Evolutionary conservation across 1,140 invertebrate genomes (phyloP).

Genomic region (Saccostrea cuccullata): DNA sequence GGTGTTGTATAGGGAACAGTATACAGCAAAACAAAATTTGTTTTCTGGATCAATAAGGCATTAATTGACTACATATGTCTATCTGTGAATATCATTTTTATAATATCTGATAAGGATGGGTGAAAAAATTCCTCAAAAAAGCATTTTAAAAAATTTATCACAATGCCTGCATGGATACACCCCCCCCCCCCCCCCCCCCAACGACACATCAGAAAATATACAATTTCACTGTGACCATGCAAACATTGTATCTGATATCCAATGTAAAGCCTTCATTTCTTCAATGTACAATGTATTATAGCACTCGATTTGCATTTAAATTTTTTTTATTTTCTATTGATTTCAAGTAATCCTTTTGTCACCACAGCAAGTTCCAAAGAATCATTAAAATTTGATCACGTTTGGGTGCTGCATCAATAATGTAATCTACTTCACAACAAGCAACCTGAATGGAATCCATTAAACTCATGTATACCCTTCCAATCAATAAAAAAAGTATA

Average conservation of each 20-base stretch:
- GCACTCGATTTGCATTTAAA: background rate
- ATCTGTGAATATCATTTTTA: too few species aligned
- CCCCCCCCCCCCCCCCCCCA: background rate
- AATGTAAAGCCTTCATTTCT: background rate
- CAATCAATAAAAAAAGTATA: conserved; percentile 4
- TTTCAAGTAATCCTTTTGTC: conserved; percentile 20
- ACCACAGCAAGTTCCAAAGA: background rate
- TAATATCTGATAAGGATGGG: too few species aligned
- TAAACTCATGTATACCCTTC: background rate
- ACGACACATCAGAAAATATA: background rate
- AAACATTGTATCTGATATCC: background rate
- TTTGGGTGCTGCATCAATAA: conserved; percentile 24
- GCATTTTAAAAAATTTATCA: too few species aligned
- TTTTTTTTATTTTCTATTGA: background rate
- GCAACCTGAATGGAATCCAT: background rate
- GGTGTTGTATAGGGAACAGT: too few species aligned
- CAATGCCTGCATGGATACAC: too few species aligned
- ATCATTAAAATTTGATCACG: conserved; percentile 29
- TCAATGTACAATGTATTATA: background rate
- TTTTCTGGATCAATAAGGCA: too few species aligned
- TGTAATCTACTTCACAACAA: background rate
- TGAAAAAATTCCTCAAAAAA: too few species aligned
- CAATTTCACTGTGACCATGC: background rate
- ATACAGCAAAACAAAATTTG: too few species aligned
- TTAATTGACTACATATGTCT: too few species aligned